Evolutionary conservation across 2,113 vertebrate genomes (phyloP).

Genomic region (Tiliqua scincoides): DNA sequence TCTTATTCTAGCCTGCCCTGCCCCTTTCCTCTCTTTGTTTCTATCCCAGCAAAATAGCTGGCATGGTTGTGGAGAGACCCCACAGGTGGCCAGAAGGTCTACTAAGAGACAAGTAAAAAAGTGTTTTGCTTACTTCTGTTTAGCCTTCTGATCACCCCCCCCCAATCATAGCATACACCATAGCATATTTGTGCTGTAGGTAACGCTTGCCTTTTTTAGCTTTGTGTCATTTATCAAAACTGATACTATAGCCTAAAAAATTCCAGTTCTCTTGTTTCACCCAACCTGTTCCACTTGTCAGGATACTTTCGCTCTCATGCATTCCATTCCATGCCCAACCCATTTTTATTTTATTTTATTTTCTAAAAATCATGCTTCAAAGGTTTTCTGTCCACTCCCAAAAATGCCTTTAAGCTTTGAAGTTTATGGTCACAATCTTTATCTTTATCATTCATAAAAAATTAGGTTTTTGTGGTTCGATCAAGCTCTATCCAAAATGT

Average conservation of each 20-base stretch:
- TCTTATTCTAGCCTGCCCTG: no score
- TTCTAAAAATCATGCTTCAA: constrained; percentile 8
- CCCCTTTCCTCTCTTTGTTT: no score
- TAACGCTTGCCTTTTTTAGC: background rate
- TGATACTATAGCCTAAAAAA: background rate
- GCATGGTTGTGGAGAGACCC: no score
- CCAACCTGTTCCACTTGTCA: constrained; percentile 33
- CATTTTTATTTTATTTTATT: background rate
- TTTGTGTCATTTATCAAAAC: background rate
- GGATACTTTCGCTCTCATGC: background rate
- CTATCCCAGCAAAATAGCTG: no score
- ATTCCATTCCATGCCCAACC: background rate
- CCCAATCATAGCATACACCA: background rate
- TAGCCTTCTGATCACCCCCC: no score
- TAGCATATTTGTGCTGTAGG: background rate
- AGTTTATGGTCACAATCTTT: background rate
- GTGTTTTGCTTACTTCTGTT: no score
- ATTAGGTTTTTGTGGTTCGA: background rate
- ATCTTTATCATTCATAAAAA: background rate
- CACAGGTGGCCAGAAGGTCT: no score
- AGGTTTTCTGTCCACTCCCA: constrained; percentile 45
- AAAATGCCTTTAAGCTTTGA: background rate
- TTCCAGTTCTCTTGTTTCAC: background rate
- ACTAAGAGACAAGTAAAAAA: no score
- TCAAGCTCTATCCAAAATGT: background rate